phyloP scores from a whole-genome alignment of 2,888 invertebrate genomes.

The Sisyra nigra region DNA sequence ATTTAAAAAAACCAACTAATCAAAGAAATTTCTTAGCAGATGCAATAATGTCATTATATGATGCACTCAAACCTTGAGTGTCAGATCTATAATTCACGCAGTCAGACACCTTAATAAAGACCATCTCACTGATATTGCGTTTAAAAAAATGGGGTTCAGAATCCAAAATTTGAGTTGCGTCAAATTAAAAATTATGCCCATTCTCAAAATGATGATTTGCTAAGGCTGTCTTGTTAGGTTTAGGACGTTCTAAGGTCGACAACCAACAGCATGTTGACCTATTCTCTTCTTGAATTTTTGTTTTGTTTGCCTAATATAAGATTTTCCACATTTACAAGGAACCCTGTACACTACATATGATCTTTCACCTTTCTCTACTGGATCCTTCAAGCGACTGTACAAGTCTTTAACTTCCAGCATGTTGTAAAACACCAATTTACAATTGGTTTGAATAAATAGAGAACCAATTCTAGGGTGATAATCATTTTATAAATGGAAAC shows the following conservation, averaged over 20 bases:
- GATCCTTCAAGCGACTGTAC: neutral
- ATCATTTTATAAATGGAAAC: neutral
- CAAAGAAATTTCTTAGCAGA: no score
- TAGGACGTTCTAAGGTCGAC: neutral
- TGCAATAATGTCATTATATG: no score
- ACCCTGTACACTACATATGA: neutral
- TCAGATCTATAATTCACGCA: no score
- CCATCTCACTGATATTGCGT: neutral
- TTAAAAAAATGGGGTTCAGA: neutral
- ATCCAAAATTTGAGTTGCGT: neutral
- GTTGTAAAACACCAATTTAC: neutral
- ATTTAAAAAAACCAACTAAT: no score
- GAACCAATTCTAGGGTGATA: neutral
- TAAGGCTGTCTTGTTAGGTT: neutral
- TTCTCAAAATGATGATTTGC: neutral
- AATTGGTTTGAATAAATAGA: neutral
- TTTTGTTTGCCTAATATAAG: neutral
- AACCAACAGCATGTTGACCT: neutral
- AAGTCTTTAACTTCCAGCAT: neutral
- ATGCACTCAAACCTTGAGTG: no score
- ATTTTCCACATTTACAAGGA: neutral
- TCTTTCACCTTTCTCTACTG: neutral
- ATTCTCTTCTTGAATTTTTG: conserved; percentile 1
- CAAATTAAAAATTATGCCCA: neutral
- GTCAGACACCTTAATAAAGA: no score